Conservation (phyloP, 2,797 vertebrate species). For the Lerista edwardsae region DNA sequence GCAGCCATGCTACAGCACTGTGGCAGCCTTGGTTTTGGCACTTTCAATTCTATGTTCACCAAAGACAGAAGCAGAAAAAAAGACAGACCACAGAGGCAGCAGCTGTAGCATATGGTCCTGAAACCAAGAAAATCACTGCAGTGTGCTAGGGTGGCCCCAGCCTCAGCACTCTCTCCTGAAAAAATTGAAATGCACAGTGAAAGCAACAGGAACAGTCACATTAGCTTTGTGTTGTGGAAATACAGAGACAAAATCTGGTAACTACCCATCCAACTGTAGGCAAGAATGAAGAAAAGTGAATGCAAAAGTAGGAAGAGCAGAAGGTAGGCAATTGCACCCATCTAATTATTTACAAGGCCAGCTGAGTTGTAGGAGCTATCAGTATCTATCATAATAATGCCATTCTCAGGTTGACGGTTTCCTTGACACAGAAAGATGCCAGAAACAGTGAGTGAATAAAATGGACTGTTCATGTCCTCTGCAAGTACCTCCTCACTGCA, state of each 20-base stretch:
- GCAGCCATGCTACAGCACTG: not conserved
- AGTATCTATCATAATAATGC: no score
- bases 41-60: conserved; percentile 2
- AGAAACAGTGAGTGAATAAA: not conserved
- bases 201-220: not conserved
- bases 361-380: no score
- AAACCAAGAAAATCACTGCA: not conserved
- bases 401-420: not conserved
- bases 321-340: not conserved
- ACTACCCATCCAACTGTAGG: not conserved
- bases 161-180: not conserved
- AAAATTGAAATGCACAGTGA: not conserved
- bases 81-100: not conserved
- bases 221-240: not conserved
- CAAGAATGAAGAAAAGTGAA: not conserved
- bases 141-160: not conserved
- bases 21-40: not conserved
- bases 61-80: not conserved
- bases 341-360: not conserved
- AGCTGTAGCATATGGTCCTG: not conserved
- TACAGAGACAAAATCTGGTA: no score
- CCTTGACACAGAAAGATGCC: not conserved
- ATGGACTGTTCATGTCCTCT: not conserved
- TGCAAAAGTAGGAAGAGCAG: not conserved
- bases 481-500: not conserved